Evolutionary conservation across 37 sponge, comb jelly and placozoan genomes (phyloP), one percentile per base, ranked within the genome.

Genomic region (Spongia lamella): DNA sequence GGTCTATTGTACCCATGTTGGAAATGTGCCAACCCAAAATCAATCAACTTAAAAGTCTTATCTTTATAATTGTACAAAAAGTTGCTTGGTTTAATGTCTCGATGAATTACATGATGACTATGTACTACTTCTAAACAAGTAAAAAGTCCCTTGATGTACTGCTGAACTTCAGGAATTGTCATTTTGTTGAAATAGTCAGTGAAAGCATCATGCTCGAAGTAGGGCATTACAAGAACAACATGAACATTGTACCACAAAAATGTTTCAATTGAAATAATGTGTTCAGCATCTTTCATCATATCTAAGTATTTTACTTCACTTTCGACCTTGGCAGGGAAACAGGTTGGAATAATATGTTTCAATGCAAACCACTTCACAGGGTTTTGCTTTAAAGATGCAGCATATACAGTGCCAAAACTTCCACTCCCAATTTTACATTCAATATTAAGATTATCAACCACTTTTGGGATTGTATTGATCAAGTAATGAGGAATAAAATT

Each of bases 261-360:
- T 1, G 82, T 63, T 47, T 77, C 61, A 30, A 97, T 37, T 26
- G 82, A 56, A 16, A 94, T 88, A 6, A 97, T 76, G 39, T 97
- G 72, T 38, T 91, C 84, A 13, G 27, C 84, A 29, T 57, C 88
- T 91, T 80, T 81, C 83, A 95, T 77, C 17, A 75, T 63, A 50
- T 93, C 77, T 14, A 97, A 72, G 60, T 82, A 93, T 25, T 74
- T 60, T 36, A 97, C 59, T 73, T 97, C 97, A 69, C 93, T 97
- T 54, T 88, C 91, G 15, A 97, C 83, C 47, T 94, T 40, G 35
- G 72, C 53, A 22, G 92, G 73, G 25, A 89, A 76, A 16, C 91
- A 92, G 50, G 94, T 97, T 30, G 97, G 97, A 20, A 97, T 79
- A 30, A 97, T 72, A 38, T 93, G 86, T 78, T 97, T 97, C 61